Evolutionary conservation across 2,797 vertebrate species (phyloP).

Genomic region (Aratinga solstitialis): DNA sequence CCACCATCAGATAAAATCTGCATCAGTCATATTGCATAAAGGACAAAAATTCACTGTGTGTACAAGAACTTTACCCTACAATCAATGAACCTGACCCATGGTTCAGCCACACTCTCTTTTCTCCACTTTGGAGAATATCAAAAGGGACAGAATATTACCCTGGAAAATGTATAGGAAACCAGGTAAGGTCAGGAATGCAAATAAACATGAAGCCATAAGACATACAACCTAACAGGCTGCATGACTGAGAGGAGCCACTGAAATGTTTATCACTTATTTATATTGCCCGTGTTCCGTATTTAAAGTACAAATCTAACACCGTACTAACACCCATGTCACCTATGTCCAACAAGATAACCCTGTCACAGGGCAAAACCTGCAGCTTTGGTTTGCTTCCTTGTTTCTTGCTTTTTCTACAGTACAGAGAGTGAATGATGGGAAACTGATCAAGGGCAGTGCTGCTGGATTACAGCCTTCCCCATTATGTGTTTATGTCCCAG

Average conservation of each 20-base stretch:
- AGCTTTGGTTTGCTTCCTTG: not conserved
- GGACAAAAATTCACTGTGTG: not conserved
- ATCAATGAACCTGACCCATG: not conserved
- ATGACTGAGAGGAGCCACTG: not conserved
- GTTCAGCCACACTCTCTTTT: not conserved
- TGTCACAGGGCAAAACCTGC: not conserved
- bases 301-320: not conserved
- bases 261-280: not conserved
- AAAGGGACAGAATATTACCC: not conserved
- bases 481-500: not conserved
- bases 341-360: not conserved
- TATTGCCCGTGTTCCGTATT: accelerated
- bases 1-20: not conserved
- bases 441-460: not conserved
- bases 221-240: not conserved
- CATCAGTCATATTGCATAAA: not conserved
- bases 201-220: not conserved
- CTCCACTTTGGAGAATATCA: not conserved
- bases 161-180: not conserved
- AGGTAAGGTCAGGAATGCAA: not conserved
- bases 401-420: not conserved
- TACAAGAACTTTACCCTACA: not conserved
- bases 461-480: not conserved
- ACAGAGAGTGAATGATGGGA: not conserved
- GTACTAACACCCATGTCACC: not conserved